phyloP scores from a whole-genome alignment of 2,888 invertebrate species.

The Pyrochroa serraticornis region DNA sequence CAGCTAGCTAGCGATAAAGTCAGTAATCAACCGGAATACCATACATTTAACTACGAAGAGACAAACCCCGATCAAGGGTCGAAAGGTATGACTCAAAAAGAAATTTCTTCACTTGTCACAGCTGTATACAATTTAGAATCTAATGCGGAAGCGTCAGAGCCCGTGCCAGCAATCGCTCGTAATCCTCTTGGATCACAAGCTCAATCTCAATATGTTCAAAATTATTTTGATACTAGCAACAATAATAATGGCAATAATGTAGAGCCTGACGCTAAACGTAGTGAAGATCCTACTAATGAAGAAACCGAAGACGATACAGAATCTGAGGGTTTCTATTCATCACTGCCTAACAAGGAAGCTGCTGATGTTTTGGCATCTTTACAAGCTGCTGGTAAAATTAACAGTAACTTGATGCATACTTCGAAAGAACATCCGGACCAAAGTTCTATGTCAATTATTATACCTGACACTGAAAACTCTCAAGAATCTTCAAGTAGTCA shows the following conservation, averaged over 20 bases:
- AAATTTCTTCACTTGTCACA: conserved; percentile 38
- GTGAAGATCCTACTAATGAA: conserved; percentile 6
- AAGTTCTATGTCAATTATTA: conserved; percentile 64
- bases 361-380: conserved; percentile 66
- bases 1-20: conserved; percentile 50
- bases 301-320: conserved; percentile 50
- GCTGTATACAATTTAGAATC: conserved; percentile 41
- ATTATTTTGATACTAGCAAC: conserved; percentile 43
- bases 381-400: conserved; percentile 63
- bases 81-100: conserved; percentile 18
- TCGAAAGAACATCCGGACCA: conserved; percentile 53
- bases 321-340: conserved; percentile 61
- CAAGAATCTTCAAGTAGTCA: conserved; percentile 12
- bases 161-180: conserved; percentile 14
- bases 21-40: conserved; percentile 57
- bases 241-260: conserved; percentile 39
- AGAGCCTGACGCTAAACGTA: conserved; percentile 43
- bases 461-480: conserved; percentile 50
- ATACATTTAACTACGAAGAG: conserved; percentile 60
- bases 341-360: conserved; percentile 67
- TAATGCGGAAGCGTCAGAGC: conserved; percentile 30
- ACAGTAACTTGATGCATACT: conserved; percentile 53
- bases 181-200: conserved; percentile 30
- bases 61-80: conserved; percentile 39
- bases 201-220: conserved; percentile 47